Base-by-base conservation (phyloP, 2,797 vertebrate species). In the Coranthus polyacanthus region DNA sequence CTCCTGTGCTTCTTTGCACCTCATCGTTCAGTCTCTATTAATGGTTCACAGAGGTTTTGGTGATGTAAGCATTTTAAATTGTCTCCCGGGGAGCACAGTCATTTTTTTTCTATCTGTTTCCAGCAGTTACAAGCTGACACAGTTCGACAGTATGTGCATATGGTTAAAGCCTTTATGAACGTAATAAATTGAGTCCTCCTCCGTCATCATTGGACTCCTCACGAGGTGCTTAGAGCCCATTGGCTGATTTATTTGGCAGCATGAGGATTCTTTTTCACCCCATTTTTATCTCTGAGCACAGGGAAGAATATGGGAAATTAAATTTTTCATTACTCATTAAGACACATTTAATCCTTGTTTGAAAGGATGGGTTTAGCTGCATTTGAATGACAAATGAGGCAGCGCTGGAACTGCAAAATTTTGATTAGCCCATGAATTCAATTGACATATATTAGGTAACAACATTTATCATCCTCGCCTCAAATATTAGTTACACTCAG, bases 331-430 rank as follows among this genome's bases (percentile, higher is more conserved):
- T n/a, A n/a, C n/a, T n/a, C n/a, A n/a, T n/a, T n/a, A n/a, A 68
- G 62, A 68, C 47, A 37, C 29, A 34, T 82, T 75, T 85, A 86
- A 85, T 84, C 73, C 64, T 18, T 2, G 16, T 68, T 59, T 78
- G 61, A 83, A 74, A 74, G 55, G 61, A 56, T 5, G 43, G 49
- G 24, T 63, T 84, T 75, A 73, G 66, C 63, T n/a, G n/a, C n/a
- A n/a, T n/a, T n/a, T n/a, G n/a, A n/a, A n/a, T n/a, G n/a, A n/a
- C n/a, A n/a, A n/a, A n/a, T n/a, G n/a, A n/a, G n/a, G n/a, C n/a
- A n/a, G n/a, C n/a, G n/a, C n/a, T 57, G 54, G 53, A 79, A 79
- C 74, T 79, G 78, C 66, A 75, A 73, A 66, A 73, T 79, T 68
- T 32, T 46, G 68, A 84, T 89, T 83, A 70, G 72, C 50, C 47